These are phyloP conservation scores for Syngnathus rostellatus DNA, from an alignment of 2,797 vertebrate genomes.

Conservation along the genomic window DNA sequence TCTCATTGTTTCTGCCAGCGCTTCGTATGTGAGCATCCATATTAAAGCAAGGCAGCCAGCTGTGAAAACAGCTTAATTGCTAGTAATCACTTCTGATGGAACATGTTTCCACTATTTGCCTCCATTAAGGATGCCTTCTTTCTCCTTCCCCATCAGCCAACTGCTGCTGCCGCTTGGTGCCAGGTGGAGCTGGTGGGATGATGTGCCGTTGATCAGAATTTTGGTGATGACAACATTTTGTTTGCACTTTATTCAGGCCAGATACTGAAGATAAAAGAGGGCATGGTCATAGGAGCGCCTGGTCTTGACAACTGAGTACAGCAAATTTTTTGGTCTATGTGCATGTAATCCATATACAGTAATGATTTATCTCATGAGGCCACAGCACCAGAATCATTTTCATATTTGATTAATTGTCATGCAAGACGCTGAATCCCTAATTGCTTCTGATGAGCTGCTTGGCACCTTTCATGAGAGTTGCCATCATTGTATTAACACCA, in stretches of 20 bases:
- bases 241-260: conserved; percentile 9
- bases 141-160: conserved; percentile 60
- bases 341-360: conserved; percentile 8
- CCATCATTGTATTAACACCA: conserved; percentile 10
- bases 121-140: conserved; percentile 68
- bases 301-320: not conserved
- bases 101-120: conserved; percentile 72
- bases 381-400: conserved; percentile 3
- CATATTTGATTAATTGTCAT: conserved; percentile 12
- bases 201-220: conserved; percentile 29
- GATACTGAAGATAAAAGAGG: not conserved
- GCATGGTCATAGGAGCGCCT: not conserved
- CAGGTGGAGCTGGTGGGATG: conserved; percentile 53
- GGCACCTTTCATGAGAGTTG: conserved; percentile 7
- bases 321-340: no score
- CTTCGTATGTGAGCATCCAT: conserved; percentile 56
- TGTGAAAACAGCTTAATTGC: conserved; percentile 76
- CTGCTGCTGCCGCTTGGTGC: conserved; percentile 49
- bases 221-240: conserved; percentile 7
- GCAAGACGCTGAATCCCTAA: conserved; percentile 5
- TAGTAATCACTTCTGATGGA: conserved; percentile 72
- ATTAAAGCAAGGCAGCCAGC: conserved; percentile 69
- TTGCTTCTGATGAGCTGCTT: conserved; percentile 10
- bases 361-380: not conserved
- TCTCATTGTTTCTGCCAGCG: conserved; percentile 38